These are phyloP conservation scores for Strigamia transsilvanica DNA, from an alignment of 2,888 invertebrate genomes.

Conservation along the genomic window DNA sequence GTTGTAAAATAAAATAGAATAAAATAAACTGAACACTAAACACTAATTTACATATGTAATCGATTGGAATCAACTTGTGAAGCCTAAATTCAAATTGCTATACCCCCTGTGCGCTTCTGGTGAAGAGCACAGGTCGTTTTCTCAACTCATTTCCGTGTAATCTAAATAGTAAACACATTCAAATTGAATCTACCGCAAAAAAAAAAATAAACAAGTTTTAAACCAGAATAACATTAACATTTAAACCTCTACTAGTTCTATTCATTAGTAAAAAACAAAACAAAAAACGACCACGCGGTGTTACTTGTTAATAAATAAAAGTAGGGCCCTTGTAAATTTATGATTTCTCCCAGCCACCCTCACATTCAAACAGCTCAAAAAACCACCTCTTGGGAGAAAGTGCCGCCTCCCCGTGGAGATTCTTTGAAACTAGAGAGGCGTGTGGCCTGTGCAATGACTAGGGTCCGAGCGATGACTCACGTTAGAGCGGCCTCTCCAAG, in stretches of 20 bases:
- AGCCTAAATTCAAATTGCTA: background rate
- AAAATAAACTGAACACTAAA: too few relatives aligned
- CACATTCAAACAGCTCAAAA: conserved; percentile 17
- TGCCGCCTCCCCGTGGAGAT: conserved; percentile 51
- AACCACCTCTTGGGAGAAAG: conserved; percentile 48
- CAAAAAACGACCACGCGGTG: background rate
- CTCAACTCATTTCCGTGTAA: background rate
- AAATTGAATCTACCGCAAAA: too few relatives aligned
- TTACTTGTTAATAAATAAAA: background rate
- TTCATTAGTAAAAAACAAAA: background rate
- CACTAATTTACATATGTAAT: background rate
- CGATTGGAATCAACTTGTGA: background rate
- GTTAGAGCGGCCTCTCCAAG: conserved; percentile 32
- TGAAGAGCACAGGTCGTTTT: background rate
- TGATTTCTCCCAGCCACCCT: background rate
- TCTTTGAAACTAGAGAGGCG: conserved; percentile 42
- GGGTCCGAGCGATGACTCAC: conserved; percentile 34
- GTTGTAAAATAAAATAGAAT: too few relatives aligned
- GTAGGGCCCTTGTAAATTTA: background rate
- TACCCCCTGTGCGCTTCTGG: background rate
- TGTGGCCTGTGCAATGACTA: conserved; percentile 35
- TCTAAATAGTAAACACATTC: background rate
- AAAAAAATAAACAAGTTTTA: background rate
- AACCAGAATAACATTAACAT: background rate
- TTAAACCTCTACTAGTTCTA: background rate